Evolutionary conservation across 2,113 vertebrate genomes (phyloP).

Genomic region (Trogon surrucura): DNA sequence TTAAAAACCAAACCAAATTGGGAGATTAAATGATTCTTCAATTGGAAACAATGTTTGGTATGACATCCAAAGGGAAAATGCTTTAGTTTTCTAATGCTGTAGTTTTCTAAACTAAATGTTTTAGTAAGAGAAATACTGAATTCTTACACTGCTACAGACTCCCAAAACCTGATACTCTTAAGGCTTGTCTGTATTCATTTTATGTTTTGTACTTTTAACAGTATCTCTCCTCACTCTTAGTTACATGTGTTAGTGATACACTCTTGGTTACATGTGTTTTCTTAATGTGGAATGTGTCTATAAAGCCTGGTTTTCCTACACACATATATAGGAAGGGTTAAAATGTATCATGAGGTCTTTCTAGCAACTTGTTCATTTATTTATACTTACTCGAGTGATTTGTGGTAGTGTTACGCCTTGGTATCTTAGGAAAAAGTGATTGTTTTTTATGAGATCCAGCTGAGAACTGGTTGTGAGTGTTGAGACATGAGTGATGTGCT

Average conservation of each 20-base stretch:
- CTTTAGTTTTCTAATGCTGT: neutral
- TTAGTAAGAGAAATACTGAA: neutral
- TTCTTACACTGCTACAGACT: neutral
- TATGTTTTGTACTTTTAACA: neutral
- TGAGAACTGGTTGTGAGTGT: neutral
- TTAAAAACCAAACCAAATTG: neutral
- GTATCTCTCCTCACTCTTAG: neutral
- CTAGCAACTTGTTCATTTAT: neutral
- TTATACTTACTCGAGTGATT: neutral
- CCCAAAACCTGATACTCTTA: neutral
- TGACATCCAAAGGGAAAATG: neutral
- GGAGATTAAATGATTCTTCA: neutral
- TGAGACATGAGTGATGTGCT: neutral
- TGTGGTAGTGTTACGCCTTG: neutral
- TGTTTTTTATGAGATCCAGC: neutral
- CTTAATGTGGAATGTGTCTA: neutral
- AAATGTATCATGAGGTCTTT: neutral
- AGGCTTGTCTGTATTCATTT: neutral
- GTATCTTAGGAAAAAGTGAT: neutral
- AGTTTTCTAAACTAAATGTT: too few species aligned
- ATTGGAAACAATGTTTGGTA: neutral
- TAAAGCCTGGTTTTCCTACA: neutral
- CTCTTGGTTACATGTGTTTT: neutral
- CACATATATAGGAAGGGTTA: neutral
- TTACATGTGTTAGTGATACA: neutral